Base-by-base conservation (phyloP, 2,888 invertebrate genomes). In the Mesochorus sp. region DNA sequence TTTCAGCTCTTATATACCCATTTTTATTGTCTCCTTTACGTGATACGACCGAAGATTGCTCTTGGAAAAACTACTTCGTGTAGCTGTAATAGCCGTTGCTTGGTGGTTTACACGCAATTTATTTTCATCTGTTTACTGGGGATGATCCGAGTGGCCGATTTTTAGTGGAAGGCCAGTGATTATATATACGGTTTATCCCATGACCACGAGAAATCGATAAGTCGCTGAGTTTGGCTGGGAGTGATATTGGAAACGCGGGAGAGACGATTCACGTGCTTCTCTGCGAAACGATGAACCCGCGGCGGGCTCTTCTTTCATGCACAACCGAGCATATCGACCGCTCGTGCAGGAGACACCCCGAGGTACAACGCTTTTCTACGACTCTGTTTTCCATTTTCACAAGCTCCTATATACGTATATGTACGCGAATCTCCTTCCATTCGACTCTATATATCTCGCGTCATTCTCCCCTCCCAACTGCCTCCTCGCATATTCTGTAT, bases 381-480 rank as follows among this genome's bases (percentile, higher is more conserved):
- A 76, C 44, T 62, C 72, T 67, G 67, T 59, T 83, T 80, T 76
- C n/a, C 84, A 83, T 80, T 83, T 83, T 81, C 77, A 80, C 70
- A 78, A 80, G 64, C 42, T 4, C n/a, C 49, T 31, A 31, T 37
- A 51, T 42, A 14, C 39, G 17, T 3, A 17, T n/a, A 57, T 42
- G 44, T 57, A 47, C 57, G 57, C 47, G 19, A 39, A 70, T 12
- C 71, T 49, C 39, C 49, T 28, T 24, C 42, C n/a, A 31, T 17
- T 21, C 34, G 21, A 39, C 39, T 24, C 49, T 37, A n/a, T 53
- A 62, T 61, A 42, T 55, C 8, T 1, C 42, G 14, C 51, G 12
- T 44, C 14, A 53, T 70, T 59, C 37, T 21, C n/a, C 34, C 26
- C 39, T 24, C 17, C 21, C 24, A n/a, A n/a, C 6, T 55, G 12